Evolutionary conservation across 1,140 invertebrate genomes (phyloP), one percentile per base, ranked within the genome.

Genomic region (Bicyclus anynana): DNA sequence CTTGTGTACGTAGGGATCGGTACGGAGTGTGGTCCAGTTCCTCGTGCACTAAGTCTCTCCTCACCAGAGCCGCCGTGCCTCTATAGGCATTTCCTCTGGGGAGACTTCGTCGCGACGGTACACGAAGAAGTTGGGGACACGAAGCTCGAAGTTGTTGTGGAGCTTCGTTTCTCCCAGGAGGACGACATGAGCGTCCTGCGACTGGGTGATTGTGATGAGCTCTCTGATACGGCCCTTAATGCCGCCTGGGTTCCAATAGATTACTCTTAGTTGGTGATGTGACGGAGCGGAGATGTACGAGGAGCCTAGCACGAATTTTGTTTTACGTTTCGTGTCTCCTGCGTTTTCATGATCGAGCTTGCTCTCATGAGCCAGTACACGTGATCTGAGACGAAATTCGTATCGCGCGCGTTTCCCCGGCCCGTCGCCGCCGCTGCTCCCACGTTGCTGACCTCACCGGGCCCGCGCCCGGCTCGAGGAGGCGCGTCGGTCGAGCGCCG

Each of bases 21-120:
- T 26, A 48, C 4, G 44, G 17, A 0, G 18, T 20, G 26, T 27
- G 38, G 21, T 29, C 26, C 12, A 52, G 1, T 2, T 49, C 40
- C 18, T 52, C 26, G 29, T 53, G 49, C 26, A 59, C 21, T 2
- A 57, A 12, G 27, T 47, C 46, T 27, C 53, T 10, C 42, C 53
- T 33, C 2, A 46, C 50, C 3, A 47, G 51, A 12, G 20, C 51
- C 10, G 33, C 46, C 9, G 16, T 48, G 4, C 29, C 46, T 42
- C 51, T 47, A 17, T 48, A 60, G 12, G 48, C n/a, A 6, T 2
- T 12, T 9, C 48, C 56, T 6, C 17, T 26, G 13, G 56, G 1
- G 48, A 46, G 17, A 51, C 44, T 20, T 60, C 23, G 58, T 60
- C 58, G 2, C 49, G 48, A 3, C 56, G 48, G 14, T 51, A 59